Base-by-base conservation (phyloP, 1,140 invertebrate species). In the Leptopilina boulardi region DNA sequence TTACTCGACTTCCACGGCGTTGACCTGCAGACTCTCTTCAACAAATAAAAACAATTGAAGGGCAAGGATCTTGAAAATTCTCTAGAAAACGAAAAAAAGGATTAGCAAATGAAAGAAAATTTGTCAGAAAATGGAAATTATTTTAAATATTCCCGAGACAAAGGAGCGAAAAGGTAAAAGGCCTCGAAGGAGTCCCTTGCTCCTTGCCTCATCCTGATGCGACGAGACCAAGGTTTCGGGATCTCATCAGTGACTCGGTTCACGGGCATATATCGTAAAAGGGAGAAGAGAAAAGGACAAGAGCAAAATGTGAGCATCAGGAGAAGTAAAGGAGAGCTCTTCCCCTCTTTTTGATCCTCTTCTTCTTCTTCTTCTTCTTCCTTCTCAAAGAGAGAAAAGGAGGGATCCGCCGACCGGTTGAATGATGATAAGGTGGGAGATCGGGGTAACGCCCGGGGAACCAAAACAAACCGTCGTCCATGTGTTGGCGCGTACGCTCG, bases 391-490 rank as follows among this genome's bases (percentile, higher is more conserved):
- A 5, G 73, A 70, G 41, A 75, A 10, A n/a, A 56, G 77, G 80
- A 76, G 66, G 38, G 73, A 44, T 21, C 70, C 51, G 23, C n/a
- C 30, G 71, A 73, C 73, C 54, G 71, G n/a, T 26, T 75, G 41
- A 80, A 80, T 74, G 75, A 44, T 9, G 71, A n/a, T n/a, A n/a
- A n/a, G 76, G 76, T 79, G 66, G 78, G 70, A 74, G 77, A 59
- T 34, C 81, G 85, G 90, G 88, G 86, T 90, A 90, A 90, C 87
- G 89, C 87, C 89, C 89, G 90, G 89, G 87, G 89, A 91, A 91
- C 89, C 90, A 91, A 91, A 90, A 89, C 90, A 91, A 91, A 90
- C 90, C 87, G 85, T 87, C 87, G 75, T 76, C 80, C 73, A 56
- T 87, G 86, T 89, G 85, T 87, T 85, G 85, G 85, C 86, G 86